Evolutionary conservation across 64 coral and sea anemone genomes (phyloP).

Genomic region (Montipora sp.): DNA sequence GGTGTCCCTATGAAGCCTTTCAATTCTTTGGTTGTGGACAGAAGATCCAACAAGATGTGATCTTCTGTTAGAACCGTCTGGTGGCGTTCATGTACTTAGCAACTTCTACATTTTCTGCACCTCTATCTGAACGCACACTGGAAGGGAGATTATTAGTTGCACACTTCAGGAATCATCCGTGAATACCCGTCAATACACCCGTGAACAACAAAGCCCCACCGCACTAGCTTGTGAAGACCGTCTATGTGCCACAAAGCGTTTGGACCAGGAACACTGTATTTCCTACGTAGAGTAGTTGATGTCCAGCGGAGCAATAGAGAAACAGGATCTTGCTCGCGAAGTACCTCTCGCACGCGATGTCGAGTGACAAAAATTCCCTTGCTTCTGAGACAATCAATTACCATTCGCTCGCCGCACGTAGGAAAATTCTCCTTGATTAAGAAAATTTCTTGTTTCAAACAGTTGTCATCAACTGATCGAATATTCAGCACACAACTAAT

Average conservation of each 20-base stretch:
- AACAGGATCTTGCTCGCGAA: neutral
- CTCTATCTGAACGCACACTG: constrained; percentile 18
- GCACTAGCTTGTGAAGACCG: constrained; percentile 11
- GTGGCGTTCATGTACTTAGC: constrained; percentile 11
- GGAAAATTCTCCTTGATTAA: constrained; percentile 7
- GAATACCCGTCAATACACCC: constrained; percentile 42
- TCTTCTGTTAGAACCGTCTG: neutral
- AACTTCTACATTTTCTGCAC: constrained; percentile 16
- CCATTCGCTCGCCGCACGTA: constrained; percentile 20
- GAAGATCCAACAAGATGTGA: constrained; percentile 30
- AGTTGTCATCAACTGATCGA: neutral
- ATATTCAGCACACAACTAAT: too few relatives aligned
- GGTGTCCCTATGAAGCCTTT: constrained; percentile 47
- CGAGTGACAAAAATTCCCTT: neutral
- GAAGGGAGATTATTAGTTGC: constrained; percentile 42
- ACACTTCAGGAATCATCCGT: constrained; percentile 14
- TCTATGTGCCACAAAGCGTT: constrained; percentile 32
- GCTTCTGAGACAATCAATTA: neutral
- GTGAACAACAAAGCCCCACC: constrained; percentile 22
- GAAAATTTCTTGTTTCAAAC: neutral
- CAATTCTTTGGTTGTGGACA: constrained; percentile 56
- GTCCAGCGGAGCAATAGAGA: neutral
- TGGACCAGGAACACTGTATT: constrained; percentile 5
- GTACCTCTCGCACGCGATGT: neutral
- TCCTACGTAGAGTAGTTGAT: neutral